Evolutionary conservation across 2,113 vertebrate genomes (phyloP), one percentile per base, ranked within the genome.

Genomic region (Entomyzon cyanotis): DNA sequence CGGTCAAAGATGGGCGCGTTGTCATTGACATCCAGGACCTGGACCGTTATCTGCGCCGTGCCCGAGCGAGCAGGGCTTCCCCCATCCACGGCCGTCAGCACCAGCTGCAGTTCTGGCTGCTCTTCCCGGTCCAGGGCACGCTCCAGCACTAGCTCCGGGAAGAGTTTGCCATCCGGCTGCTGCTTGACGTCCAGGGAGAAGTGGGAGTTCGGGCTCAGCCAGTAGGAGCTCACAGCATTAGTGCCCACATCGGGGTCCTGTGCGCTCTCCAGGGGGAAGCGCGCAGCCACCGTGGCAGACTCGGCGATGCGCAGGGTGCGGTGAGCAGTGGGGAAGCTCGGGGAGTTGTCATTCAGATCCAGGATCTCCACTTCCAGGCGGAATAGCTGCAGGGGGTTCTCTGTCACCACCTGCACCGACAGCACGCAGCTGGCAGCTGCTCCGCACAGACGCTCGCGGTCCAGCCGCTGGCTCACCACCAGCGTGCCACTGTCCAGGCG

Each of bases 1-100:
- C 68, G 96, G 76, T 97, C 98, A 95, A 97, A 99, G 67, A 93
- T 23, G 10, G 99, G 99, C 0, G 98, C 98, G 0, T 99, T 99
- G 79, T 99, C 99, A 84, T 99, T 99, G 31, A 64, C 80, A 62
- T 99, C 99, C 93, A 99, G 93, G 39, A 99, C 98, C 27, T 96
- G 96, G n/a, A 99, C 79, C 1, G 96, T 97, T 87, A 99, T 96
- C 33, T 97, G 97, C 1, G 95, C 97, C 2, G 97, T 98, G 68
- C 98, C 98, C 1, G 98, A 98, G 84, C 80, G 96, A 28, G 96
- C 92, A 15, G 98, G 98, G 42, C 89, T 93, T 10, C 98, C 98
- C n/a, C 98, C 98, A 3, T 98, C 98, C 80, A 97, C 30, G 2
- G 98, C 98, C 5, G 98, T 98, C 86, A 98, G 96, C 49, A 98